Evolutionary conservation across 2,113 vertebrate species (phyloP).

Genomic region (Anoura caudifer): DNA sequence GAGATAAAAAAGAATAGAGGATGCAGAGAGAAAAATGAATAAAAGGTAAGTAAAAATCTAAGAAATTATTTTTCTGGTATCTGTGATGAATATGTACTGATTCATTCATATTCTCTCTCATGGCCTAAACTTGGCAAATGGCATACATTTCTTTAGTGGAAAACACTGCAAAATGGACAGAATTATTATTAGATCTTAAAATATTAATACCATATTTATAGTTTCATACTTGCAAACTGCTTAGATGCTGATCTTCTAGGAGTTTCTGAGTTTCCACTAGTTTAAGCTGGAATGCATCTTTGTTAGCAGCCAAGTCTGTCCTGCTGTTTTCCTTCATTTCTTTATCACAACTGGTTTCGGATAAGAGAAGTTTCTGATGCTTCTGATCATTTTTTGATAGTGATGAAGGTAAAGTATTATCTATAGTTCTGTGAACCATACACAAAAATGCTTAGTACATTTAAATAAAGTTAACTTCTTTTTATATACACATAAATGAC

Average conservation of each 20-base stretch:
- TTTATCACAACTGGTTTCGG: conserved; percentile 76
- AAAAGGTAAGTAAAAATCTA: background rate
- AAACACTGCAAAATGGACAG: conserved; percentile 15
- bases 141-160: background rate
- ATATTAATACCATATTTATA: conserved; percentile 29
- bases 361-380: conserved; percentile 75
- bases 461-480: conserved; percentile 46
- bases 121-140: background rate
- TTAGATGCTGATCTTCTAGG: conserved; percentile 81
- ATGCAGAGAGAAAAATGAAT: background rate
- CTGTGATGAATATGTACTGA: conserved; percentile 11
- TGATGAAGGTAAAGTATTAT: conserved; percentile 78
- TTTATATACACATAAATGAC: conserved; percentile 1
- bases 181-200: conserved; percentile 39
- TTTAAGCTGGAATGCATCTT: conserved; percentile 80
- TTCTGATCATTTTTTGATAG: conserved; percentile 73
- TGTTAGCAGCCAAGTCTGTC: conserved; percentile 67
- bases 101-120: background rate
- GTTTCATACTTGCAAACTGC: conserved; percentile 79
- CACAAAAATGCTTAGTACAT: conserved; percentile 63
- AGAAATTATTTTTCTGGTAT: background rate
- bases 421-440: conserved; percentile 80
- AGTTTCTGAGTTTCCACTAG: conserved; percentile 81
- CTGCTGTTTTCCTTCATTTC: conserved; percentile 79
- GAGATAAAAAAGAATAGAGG: background rate